Percentiles rank a stretch among this genome's conserved stretches.
phyloP scores from a whole-genome alignment of 2,113 vertebrate genomes.

The Riparia riparia region DNA sequence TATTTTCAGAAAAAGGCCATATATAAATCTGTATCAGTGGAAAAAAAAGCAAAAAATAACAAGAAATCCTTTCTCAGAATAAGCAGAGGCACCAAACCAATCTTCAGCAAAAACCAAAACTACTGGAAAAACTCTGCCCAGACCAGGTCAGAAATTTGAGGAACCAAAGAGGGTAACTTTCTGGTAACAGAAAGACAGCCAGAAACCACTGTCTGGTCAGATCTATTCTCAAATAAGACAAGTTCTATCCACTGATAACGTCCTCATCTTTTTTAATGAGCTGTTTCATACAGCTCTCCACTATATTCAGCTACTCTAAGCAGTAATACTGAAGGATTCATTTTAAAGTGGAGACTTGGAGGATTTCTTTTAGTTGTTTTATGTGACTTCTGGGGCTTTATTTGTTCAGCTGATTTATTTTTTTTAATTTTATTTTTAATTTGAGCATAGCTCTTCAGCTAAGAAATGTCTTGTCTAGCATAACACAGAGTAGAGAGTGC shows the following conservation, averaged over 20 bases:
- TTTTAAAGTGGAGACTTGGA: neutral
- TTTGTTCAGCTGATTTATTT: neutral
- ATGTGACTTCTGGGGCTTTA: neutral
- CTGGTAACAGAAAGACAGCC: neutral
- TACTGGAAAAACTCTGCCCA: neutral
- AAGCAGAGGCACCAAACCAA: neutral
- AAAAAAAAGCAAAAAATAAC: neutral
- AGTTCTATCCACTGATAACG: neutral
- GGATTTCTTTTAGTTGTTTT: neutral
- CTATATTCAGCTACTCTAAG: neutral
- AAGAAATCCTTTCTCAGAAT: neutral
- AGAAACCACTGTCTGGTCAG: neutral
- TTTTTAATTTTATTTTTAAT: neutral
- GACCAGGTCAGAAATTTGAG: neutral
- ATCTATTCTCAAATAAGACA: neutral
- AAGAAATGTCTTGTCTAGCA: neutral
- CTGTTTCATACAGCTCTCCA: neutral
- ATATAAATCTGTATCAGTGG: neutral
- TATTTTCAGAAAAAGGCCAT: neutral
- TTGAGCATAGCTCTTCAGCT: neutral
- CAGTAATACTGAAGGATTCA: neutral
- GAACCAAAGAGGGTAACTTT: neutral
- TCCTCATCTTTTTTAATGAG: neutral
- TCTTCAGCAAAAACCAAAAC: neutral
- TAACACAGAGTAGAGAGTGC: accelerated